A percentile compares a stretch with the other conserved stretches of the same genome.
Conservation (phyloP, 2,113 vertebrate species). For the Myanophis thanlyinensis region DNA sequence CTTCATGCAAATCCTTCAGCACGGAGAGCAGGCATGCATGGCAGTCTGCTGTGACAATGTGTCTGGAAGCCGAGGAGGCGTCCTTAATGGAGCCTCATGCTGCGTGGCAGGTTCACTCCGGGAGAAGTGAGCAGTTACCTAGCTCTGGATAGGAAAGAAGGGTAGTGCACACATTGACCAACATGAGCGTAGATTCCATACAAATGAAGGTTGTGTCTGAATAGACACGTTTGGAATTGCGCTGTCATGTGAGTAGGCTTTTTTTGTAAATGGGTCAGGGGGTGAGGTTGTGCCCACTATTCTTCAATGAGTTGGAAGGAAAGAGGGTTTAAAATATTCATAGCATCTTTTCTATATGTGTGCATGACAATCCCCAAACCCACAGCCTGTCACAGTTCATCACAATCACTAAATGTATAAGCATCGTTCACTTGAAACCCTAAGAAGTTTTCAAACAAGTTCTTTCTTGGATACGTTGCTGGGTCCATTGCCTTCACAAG, state of each 20-base stretch:
- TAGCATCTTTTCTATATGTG: background rate
- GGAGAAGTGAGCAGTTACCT: background rate
- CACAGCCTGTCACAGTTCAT: background rate
- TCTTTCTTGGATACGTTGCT: background rate
- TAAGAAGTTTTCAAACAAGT: background rate
- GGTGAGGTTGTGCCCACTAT: background rate
- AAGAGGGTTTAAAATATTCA: background rate
- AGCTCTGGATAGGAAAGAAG: background rate
- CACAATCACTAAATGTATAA: background rate
- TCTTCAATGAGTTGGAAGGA: background rate
- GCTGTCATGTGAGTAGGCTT: background rate
- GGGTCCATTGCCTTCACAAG: background rate
- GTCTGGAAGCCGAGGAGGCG: background rate
- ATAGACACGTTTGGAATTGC: background rate
- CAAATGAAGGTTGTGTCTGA: background rate
- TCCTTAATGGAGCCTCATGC: background rate
- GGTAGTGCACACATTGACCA: background rate
- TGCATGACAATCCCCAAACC: background rate
- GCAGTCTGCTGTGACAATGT: background rate
- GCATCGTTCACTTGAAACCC: background rate
- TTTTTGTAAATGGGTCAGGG: background rate
- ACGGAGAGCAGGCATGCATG: background rate
- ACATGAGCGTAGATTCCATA: background rate
- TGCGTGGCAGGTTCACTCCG: background rate
- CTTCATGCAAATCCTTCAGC: background rate